Percentiles rank a stretch among this genome's conserved stretches.
Conservation (phyloP, 1,140 invertebrate species). For the Pinna nobilis region DNA sequence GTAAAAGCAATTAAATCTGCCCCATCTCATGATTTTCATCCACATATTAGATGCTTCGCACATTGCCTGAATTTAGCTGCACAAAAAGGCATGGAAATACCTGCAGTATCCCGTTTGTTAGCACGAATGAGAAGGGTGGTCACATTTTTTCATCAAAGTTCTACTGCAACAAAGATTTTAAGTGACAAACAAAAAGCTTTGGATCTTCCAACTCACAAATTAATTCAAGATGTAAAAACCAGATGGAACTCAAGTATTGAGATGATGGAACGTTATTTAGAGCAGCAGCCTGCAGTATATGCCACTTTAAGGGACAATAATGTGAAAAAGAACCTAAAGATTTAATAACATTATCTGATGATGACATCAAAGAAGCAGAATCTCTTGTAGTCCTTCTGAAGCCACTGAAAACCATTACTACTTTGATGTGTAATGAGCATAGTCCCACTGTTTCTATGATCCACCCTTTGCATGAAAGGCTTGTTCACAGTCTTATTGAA, state of each 20-base stretch:
- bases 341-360: conserved; percentile 4
- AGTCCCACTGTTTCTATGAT: not conserved
- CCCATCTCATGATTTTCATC: not conserved
- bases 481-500: not conserved
- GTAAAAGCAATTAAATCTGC: conserved; percentile 7
- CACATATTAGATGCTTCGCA: conserved; percentile 19
- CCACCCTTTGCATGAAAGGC: conserved; percentile 5
- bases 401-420: conserved; percentile 13
- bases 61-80: conserved; percentile 15
- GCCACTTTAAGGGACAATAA: not conserved
- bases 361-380: conserved; percentile 3
- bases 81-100: not conserved
- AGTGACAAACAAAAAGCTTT: conserved; percentile 6
- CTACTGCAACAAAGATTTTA: conserved; percentile 3
- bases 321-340: conserved; percentile 15
- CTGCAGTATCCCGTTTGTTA: not conserved
- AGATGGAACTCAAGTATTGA: conserved; percentile 24
- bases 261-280: conserved; percentile 8
- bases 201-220: conserved; percentile 12
- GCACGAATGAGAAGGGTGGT: conserved; percentile 13
- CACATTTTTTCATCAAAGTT: conserved; percentile 20
- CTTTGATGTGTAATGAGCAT: not conserved
- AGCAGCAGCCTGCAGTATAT: conserved; percentile 16
- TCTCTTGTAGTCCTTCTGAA: not conserved
- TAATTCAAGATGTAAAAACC: conserved; percentile 19